Conservation (phyloP, 2,888 invertebrate species). For the Pristionchus arcanus region DNA sequence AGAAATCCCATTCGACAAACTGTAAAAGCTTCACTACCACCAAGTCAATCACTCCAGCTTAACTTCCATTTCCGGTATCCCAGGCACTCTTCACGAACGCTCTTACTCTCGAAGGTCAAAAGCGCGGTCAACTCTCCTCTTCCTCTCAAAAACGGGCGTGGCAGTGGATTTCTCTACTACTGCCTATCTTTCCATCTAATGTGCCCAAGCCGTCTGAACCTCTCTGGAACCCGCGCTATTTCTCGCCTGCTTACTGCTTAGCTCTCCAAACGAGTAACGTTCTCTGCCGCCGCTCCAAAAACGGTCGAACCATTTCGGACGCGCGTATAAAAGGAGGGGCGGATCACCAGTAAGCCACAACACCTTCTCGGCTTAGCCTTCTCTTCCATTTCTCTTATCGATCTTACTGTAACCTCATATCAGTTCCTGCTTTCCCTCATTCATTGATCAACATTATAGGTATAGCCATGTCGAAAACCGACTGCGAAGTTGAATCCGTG, state of each 20-base stretch:
- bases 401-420: too few relatives aligned
- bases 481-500: conserved; percentile 54
- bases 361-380: conserved; percentile 27
- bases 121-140: not conserved
- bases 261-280: conserved; percentile 21
- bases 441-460: not conserved
- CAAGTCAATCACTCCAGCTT: not conserved
- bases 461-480: conserved; percentile 38
- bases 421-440: too few relatives aligned
- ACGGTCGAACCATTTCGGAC: conserved; percentile 39
- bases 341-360: not conserved
- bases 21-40: not conserved
- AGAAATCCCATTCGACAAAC: too few relatives aligned
- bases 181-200: not conserved
- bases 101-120: conserved; percentile 36
- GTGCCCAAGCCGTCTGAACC: not conserved
- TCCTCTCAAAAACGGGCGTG: not conserved
- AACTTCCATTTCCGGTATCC: not conserved
- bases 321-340: not conserved
- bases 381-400: not conserved
- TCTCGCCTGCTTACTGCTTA: conserved; percentile 36
- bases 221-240: not conserved
- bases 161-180: not conserved
- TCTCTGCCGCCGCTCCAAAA: conserved; percentile 35
- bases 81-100: not conserved